These are phyloP conservation scores for Tiphia femorata DNA, from an alignment of 2,888 invertebrate genomes.

Conservation along the genomic window DNA sequence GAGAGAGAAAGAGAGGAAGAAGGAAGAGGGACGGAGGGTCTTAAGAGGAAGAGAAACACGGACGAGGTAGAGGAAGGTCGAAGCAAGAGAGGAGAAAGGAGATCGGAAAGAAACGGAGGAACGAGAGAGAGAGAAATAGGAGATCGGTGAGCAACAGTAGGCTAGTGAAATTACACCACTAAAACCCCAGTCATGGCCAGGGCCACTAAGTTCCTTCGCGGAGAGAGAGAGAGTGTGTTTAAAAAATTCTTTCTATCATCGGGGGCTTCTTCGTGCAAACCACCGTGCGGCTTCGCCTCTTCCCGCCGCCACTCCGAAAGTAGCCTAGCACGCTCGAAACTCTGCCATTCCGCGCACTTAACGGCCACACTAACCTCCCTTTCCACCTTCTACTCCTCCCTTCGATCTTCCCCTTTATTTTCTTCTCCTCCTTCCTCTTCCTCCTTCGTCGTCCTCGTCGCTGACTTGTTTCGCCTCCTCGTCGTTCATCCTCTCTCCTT, in stretches of 20 bases:
- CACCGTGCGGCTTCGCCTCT: conserved; percentile 6
- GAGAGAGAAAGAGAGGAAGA: conserved; percentile 29
- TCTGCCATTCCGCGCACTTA: neutral
- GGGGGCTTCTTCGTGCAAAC: conserved; percentile 1
- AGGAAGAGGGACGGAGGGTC: conserved; percentile 18
- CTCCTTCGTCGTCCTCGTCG: neutral
- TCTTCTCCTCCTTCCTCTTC: neutral
- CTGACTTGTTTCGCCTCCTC: neutral
- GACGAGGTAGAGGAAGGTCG: neutral
- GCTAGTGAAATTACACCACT: conserved; percentile 49
- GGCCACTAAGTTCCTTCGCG: conserved; percentile 21
- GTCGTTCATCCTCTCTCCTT: too few relatives aligned
- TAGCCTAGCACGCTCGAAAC: neutral
- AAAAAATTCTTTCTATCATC: conserved; percentile 19
- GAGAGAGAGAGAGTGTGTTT: neutral
- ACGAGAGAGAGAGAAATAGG: conserved; percentile 16
- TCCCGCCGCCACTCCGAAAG: neutral
- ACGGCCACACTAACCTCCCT: neutral
- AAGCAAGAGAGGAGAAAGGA: conserved; percentile 8
- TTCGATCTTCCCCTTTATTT: neutral
- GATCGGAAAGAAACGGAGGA: conserved; percentile 1
- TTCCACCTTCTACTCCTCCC: neutral
- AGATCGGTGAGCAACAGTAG: conserved; percentile 41
- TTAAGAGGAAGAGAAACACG: neutral
- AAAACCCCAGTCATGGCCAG: conserved; percentile 34